Evolutionary conservation across 2,113 vertebrate species (phyloP).

Genomic region (Labeo catla): DNA sequence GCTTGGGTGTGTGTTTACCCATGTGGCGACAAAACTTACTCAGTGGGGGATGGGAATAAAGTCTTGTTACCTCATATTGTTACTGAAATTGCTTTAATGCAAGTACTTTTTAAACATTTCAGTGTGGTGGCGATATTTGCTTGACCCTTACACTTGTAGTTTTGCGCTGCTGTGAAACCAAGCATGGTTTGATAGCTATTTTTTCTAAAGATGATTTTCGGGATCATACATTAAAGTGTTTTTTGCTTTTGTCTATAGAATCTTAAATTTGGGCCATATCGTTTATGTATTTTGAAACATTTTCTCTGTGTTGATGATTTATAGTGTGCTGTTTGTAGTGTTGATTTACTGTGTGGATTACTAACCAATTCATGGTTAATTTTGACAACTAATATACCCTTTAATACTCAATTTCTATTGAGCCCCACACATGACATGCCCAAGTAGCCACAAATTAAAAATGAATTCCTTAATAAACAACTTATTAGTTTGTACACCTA

Average conservation of each 20-base stretch:
- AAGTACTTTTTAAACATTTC: neutral
- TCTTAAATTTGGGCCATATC: neutral
- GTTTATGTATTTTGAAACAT: too few relatives aligned
- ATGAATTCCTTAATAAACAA: too few relatives aligned
- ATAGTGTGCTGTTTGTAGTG: too few relatives aligned
- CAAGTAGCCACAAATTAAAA: too few relatives aligned
- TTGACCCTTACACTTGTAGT: neutral
- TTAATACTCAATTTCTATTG: neutral
- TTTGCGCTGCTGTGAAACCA: neutral
- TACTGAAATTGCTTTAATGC: neutral
- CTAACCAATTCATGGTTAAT: too few relatives aligned
- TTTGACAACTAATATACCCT: too few relatives aligned
- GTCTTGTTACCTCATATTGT: constrained; percentile 25
- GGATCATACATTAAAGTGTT: too few relatives aligned
- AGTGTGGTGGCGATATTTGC: neutral
- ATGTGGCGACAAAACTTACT: neutral
- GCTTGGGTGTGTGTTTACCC: constrained; percentile 56
- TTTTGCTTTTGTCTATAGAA: too few relatives aligned
- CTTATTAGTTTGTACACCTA: too few relatives aligned
- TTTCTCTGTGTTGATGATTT: too few relatives aligned
- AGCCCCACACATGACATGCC: neutral
- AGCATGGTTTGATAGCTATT: neutral
- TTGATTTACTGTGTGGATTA: too few relatives aligned
- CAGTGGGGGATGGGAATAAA: constrained; percentile 31
- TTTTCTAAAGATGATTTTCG: neutral